phyloP scores from a whole-genome alignment of 2,888 invertebrate species.

The Lydus trimaculatus region DNA sequence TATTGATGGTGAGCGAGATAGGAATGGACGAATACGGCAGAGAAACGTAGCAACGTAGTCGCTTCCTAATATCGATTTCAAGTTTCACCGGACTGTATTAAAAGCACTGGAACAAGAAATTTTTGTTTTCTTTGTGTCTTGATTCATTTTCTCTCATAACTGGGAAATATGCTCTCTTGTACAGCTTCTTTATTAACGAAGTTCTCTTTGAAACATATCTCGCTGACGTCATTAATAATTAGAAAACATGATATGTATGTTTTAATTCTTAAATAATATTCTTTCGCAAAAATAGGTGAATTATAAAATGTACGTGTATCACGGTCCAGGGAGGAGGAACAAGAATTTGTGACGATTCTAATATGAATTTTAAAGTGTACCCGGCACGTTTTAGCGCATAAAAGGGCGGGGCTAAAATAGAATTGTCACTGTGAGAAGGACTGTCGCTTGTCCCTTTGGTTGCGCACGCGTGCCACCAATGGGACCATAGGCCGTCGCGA shows the following conservation, averaged over 20 bases:
- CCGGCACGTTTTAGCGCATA: conserved; percentile 34
- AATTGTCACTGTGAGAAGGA: conserved; percentile 60
- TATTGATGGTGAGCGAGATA: conserved; percentile 21
- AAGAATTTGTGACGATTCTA: not conserved
- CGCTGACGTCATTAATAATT: conserved; percentile 17
- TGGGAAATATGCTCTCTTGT: conserved; percentile 33
- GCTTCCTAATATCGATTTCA: conserved; percentile 36
- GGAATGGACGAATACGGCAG: conserved; percentile 5
- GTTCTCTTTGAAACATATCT: conserved; percentile 28
- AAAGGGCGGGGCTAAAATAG: conserved; percentile 54
- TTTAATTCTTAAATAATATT: not conserved
- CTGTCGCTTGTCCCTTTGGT: conserved; percentile 59
- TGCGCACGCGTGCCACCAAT: conserved; percentile 56
- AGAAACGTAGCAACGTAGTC: conserved; percentile 19
- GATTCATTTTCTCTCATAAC: conserved; percentile 39
- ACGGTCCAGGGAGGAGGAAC: not conserved
- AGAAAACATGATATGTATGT: not conserved
- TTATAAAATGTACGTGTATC: not conserved
- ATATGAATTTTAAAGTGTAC: conserved; percentile 26
- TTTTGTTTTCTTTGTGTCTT: conserved; percentile 39
- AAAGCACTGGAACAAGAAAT: conserved; percentile 41
- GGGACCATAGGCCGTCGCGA: conserved; percentile 61
- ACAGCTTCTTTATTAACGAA: conserved; percentile 36
- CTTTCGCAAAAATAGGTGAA: not conserved
- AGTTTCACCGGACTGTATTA: conserved; percentile 36